Conservation (phyloP, 1,140 invertebrate species). For the Drosophila watanabei region DNA sequence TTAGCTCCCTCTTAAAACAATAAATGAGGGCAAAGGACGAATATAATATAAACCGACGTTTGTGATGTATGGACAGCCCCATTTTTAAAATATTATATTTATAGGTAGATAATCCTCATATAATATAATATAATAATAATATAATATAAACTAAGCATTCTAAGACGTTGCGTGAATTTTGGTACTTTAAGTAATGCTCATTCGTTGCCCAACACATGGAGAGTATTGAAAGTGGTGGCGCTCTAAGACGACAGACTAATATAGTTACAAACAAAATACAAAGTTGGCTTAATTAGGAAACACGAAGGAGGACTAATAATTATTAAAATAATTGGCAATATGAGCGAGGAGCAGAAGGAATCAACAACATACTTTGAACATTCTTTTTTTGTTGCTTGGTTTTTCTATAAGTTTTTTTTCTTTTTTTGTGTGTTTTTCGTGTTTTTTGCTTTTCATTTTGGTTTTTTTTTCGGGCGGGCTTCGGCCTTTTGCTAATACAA, state of each 20-base stretch:
- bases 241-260: conserved; percentile 56
- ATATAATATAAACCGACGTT: neutral
- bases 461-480: conserved; percentile 74
- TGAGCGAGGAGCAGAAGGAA: conserved; percentile 79
- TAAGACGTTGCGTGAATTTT: conserved; percentile 55
- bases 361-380: conserved; percentile 66
- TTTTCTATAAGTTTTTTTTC: conserved; percentile 15
- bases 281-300: conserved; percentile 60
- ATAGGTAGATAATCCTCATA: conserved; percentile 49
- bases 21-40: conserved; percentile 5
- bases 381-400: conserved; percentile 15
- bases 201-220: conserved; percentile 70
- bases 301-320: conserved; percentile 39
- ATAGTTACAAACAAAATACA: conserved; percentile 66
- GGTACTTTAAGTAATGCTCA: conserved; percentile 79
- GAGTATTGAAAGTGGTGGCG: conserved; percentile 67
- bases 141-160: conserved; percentile 49
- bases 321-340: conserved; percentile 82
- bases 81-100: conserved; percentile 43
- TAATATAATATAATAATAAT: conserved; percentile 34
- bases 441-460: conserved; percentile 45
- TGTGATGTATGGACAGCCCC: conserved; percentile 19
- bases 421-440: conserved; percentile 23
- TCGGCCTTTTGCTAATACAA: conserved; percentile 70
- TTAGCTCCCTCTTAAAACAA: neutral